These are phyloP conservation scores for Panopea generosa DNA, from an alignment of 2,888 invertebrate species.

Conservation along the genomic window DNA sequence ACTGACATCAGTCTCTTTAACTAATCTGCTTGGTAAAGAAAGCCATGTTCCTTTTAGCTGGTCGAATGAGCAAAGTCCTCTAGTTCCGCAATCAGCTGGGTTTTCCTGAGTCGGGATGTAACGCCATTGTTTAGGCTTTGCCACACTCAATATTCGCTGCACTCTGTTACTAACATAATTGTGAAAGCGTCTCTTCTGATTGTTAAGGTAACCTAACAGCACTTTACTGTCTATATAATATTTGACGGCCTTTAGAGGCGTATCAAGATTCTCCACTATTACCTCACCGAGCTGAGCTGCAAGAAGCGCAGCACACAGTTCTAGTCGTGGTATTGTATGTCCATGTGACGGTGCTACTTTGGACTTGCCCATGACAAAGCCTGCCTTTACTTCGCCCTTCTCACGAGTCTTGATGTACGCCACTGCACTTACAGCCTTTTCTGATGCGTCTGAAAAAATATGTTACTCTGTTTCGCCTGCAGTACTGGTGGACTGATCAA, in stretches of 20 bases:
- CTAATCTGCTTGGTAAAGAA: no score
- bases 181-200: constrained; percentile 44
- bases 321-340: no score
- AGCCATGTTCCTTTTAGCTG: no score
- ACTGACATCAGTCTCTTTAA: no score
- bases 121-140: constrained; percentile 44
- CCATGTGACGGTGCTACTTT: no score
- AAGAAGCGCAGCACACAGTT: constrained; percentile 49
- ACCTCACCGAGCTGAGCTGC: constrained; percentile 35
- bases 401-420: no score
- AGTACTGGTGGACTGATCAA: constrained; percentile 2
- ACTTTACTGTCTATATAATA: constrained; percentile 56
- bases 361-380: no score
- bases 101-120: constrained; percentile 48
- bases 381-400: constrained; percentile 60
- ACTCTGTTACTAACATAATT: constrained; percentile 55
- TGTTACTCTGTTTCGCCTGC: constrained; percentile 32
- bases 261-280: constrained; percentile 24
- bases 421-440: no score
- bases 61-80: no score
- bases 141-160: constrained; percentile 17
- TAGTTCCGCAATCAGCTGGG: no score
- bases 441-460: no score
- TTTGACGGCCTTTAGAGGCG: neutral
- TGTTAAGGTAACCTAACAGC: constrained; percentile 48